phyloP scores from a whole-genome alignment of 2,797 vertebrate species.

The Rhynchotus rufescens region DNA sequence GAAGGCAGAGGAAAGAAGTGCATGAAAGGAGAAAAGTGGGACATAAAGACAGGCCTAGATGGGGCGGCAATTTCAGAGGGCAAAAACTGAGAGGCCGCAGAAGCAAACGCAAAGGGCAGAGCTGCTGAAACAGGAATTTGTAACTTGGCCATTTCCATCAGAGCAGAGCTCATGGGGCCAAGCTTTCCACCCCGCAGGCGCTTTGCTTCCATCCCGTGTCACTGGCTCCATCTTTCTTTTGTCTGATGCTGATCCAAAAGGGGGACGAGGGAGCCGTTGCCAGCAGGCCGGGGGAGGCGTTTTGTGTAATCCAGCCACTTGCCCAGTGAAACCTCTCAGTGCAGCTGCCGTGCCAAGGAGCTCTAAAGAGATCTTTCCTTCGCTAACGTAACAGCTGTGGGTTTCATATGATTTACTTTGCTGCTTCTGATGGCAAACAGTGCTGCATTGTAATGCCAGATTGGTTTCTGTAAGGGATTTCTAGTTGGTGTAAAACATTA shows the following conservation, averaged over 20 bases:
- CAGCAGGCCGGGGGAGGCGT: background rate
- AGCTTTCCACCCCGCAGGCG: background rate
- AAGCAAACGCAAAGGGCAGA: background rate
- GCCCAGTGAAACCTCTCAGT: background rate
- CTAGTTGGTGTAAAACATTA: background rate
- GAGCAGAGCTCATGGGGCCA: background rate
- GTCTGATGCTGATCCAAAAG: background rate
- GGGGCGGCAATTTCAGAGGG: background rate
- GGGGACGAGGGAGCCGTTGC: background rate
- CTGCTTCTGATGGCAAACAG: background rate
- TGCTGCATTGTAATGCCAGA: background rate
- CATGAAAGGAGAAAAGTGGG: background rate
- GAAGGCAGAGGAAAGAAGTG: background rate
- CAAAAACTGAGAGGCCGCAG: background rate
- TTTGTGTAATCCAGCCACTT: background rate
- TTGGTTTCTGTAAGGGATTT: background rate
- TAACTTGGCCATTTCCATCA: background rate
- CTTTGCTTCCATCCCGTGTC: background rate
- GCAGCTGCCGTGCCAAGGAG: background rate
- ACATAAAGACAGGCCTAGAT: background rate
- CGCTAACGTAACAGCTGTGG: background rate
- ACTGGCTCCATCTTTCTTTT: background rate
- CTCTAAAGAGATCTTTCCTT: background rate
- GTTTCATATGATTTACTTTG: constrained; percentile 5
- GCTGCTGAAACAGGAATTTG: background rate